phyloP scores from a whole-genome alignment of 2,797 vertebrate genomes.

The Lateolabrax maculatus region DNA sequence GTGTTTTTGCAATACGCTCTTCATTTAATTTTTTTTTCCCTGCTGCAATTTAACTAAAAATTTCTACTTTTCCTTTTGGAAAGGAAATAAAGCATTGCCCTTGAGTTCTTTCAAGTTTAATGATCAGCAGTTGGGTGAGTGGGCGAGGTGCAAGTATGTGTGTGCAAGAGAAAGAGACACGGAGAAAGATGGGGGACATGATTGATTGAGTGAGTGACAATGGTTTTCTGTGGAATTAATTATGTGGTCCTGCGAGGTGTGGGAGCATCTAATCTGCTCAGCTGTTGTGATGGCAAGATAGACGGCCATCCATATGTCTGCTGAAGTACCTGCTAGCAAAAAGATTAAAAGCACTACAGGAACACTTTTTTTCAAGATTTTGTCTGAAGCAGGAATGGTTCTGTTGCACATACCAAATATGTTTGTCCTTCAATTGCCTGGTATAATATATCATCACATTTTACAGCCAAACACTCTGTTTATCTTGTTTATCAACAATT shows the following conservation, averaged over 20 bases:
- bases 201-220: slow-evolving; percentile 75
- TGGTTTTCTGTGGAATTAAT: slow-evolving; percentile 69
- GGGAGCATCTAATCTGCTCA: slow-evolving; percentile 73
- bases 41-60: slow-evolving; percentile 75
- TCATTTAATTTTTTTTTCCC: slow-evolving; percentile 37
- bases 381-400: slow-evolving; percentile 12
- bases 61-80: slow-evolving; percentile 57
- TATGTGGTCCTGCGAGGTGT: slow-evolving; percentile 57
- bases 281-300: slow-evolving; percentile 66
- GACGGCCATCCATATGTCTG: slow-evolving; percentile 58
- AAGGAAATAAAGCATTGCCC: slow-evolving; percentile 73
- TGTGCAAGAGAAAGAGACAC: slow-evolving; percentile 27
- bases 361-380: slow-evolving; percentile 23
- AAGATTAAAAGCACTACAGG: slow-evolving; percentile 60
- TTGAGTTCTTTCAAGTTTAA: slow-evolving; percentile 80
- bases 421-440: slow-evolving; percentile 32
- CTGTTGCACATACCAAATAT: slow-evolving; percentile 18
- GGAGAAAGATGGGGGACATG: slow-evolving; percentile 36
- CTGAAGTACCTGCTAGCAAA: slow-evolving; percentile 58
- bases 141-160: slow-evolving; percentile 42
- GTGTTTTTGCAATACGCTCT: slow-evolving; percentile 35
- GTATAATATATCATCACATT: slow-evolving; percentile 6
- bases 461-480: not conserved
- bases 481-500: not conserved
- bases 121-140: slow-evolving; percentile 62